A percentile compares a stretch with the other conserved stretches of the same genome.
Evolutionary conservation across 2,113 vertebrate species (phyloP).

Genomic region (Hiodon tergisus): DNA sequence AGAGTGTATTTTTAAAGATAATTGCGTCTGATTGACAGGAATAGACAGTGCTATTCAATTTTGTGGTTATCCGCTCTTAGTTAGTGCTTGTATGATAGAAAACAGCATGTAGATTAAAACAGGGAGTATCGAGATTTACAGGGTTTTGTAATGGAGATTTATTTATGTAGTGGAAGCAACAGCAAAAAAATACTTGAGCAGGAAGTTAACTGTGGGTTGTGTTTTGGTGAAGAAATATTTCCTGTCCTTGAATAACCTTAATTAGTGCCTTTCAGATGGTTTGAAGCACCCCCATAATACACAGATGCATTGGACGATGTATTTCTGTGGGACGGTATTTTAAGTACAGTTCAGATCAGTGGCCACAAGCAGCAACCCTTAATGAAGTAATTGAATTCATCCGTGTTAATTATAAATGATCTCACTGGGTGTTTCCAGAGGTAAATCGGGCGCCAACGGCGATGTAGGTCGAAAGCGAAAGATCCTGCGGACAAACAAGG

Average conservation of each 20-base stretch:
- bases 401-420: too few species aligned
- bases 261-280: slow-evolving; percentile 1
- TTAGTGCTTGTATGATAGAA: background rate
- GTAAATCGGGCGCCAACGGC: too few species aligned
- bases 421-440: too few species aligned
- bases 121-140: background rate
- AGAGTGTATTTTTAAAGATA: background rate
- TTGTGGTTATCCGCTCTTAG: background rate
- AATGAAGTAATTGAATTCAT: too few species aligned
- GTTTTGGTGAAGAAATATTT: background rate
- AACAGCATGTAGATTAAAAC: background rate
- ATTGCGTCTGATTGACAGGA: slow-evolving; percentile 4
- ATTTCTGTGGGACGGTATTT: too few species aligned
- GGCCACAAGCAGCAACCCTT: too few species aligned
- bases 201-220: background rate
- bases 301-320: too few species aligned
- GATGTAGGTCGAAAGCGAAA: too few species aligned
- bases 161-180: background rate
- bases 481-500: too few species aligned
- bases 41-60: slow-evolving; percentile 3
- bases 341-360: too few species aligned
- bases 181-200: background rate
- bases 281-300: background rate
- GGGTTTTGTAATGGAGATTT: background rate
- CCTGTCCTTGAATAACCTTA: background rate